A percentile compares a stretch with the other conserved stretches of the same genome.
Evolutionary conservation across 2,888 invertebrate species (phyloP).

Genomic region (Polylopha cassiicola): DNA sequence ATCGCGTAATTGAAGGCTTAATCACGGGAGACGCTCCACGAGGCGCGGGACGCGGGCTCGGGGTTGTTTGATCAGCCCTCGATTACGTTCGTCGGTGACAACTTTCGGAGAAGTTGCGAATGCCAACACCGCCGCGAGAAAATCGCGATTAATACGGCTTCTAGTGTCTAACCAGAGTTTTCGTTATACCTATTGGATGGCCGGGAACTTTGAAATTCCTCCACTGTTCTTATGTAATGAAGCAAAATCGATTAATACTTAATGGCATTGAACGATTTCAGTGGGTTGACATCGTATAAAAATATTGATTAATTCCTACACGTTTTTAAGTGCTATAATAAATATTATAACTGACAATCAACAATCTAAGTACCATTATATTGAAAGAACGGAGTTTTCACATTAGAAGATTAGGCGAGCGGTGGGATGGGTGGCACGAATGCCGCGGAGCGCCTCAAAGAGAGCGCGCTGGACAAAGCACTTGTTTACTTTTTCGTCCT

Average conservation of each 20-base stretch:
- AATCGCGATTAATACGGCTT: slow-evolving; percentile 25
- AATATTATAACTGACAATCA: too few relatives aligned
- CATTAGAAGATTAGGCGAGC: slow-evolving; percentile 46
- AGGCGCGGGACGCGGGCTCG: slow-evolving; percentile 39
- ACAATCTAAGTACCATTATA: slow-evolving; percentile 29
- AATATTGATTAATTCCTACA: too few relatives aligned
- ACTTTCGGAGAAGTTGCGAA: slow-evolving; percentile 39
- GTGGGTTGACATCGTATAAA: too few relatives aligned
- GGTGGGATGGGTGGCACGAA: slow-evolving; percentile 29
- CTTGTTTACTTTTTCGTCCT: slow-evolving; percentile 52
- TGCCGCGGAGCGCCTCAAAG: slow-evolving; percentile 32
- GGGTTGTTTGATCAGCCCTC: slow-evolving; percentile 62
- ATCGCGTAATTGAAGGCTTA: slow-evolving; percentile 73
- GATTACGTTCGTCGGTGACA: slow-evolving; percentile 49
- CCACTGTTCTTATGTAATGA: too few relatives aligned
- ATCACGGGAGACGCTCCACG: slow-evolving; percentile 66
- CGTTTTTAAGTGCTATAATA: slow-evolving; percentile 1
- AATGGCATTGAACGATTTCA: too few relatives aligned
- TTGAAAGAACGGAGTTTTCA: slow-evolving; percentile 42
- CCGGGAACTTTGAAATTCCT: too few relatives aligned
- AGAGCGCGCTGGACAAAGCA: slow-evolving; percentile 38
- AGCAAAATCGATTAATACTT: too few relatives aligned
- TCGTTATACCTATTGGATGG: too few relatives aligned
- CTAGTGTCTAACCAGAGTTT: slow-evolving; percentile 1
- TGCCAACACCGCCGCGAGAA: slow-evolving; percentile 28